Conservation (phyloP, 2,113 vertebrate species). For the Chionis minor region DNA sequence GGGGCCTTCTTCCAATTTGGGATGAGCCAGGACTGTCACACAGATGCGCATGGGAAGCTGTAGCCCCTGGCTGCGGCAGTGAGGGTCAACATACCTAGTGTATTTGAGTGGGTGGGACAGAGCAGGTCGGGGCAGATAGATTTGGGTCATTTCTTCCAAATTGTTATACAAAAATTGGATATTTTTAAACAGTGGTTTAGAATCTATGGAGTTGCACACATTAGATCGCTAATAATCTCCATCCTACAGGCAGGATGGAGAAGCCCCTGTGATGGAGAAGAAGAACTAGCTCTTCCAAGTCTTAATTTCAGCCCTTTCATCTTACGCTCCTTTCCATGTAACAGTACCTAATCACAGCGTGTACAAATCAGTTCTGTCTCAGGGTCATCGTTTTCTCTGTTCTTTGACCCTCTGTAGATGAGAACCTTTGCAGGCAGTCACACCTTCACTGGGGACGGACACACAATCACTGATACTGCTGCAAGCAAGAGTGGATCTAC, state of each 20-base stretch:
- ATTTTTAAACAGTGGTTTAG: neutral
- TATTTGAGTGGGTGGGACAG: neutral
- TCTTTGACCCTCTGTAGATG: conserved; percentile 17
- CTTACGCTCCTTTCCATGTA: neutral
- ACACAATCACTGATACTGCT: neutral
- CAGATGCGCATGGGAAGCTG: neutral
- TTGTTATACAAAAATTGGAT: fast-evolving
- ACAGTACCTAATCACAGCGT: neutral
- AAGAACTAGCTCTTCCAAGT: neutral
- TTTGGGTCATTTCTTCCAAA: neutral
- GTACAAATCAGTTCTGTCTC: neutral
- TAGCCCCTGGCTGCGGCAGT: neutral
- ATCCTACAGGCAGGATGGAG: fast-evolving
- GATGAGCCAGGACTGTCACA: neutral
- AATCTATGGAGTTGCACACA: neutral
- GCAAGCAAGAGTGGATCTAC: neutral
- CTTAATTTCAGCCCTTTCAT: neutral
- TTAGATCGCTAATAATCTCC: neutral
- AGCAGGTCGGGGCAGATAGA: neutral
- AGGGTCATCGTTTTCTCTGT: neutral
- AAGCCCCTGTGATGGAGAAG: neutral
- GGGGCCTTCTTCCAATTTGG: neutral
- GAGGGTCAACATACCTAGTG: neutral
- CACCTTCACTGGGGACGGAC: neutral
- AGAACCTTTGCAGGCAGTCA: neutral